Evolutionary conservation across 2,888 invertebrate species (phyloP), one percentile per base, ranked within the genome.

Genomic region (Diploptera punctata): DNA sequence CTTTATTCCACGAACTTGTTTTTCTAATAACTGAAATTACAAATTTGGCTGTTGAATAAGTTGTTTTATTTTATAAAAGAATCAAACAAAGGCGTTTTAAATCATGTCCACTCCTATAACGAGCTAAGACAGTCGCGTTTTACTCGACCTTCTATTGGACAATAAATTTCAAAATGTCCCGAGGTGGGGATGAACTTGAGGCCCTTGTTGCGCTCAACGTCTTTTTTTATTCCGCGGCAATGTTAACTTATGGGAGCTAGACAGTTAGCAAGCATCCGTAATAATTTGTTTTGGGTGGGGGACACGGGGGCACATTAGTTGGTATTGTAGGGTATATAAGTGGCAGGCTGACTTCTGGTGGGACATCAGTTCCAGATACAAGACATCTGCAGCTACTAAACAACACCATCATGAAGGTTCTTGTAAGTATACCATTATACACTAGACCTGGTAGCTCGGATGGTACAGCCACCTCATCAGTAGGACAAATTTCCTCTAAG

Each of bases 231-330:
- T 1, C 54, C 26, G 2, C 26, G 54, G 2, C 54, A 18, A 52
- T 21, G 19, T 52, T 18, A 52, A 19, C 19, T 52, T 52, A 52
- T 52, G 52, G 52, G 52, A 52, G 18, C 19, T 52, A 2, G 19
- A 52, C 21, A 52, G 21, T 18, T 5, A 52, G 7, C 18, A 3
- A 21, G 21, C 21, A 52, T 52, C 52, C 52, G 52, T 18, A 52
- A 52, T 52, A 52, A 52, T 52, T 52, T 52, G 52, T 52, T 52
- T 21, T 52, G 52, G 52, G 52, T 19, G 52, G 52, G 52, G 52
- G 21, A 21, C 10, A 52, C 7, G 7, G 52, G 52, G 10, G 21
- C 21, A 47, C 4, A 19, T 21, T 52, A 21, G 18, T 7, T 21
- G 18, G 52, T 3, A 33, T 52, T 52, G 18, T 21, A 18, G 52